Evolutionary conservation across 2,888 invertebrate genomes (phyloP).

Genomic region (Tachystola acroxantha): DNA sequence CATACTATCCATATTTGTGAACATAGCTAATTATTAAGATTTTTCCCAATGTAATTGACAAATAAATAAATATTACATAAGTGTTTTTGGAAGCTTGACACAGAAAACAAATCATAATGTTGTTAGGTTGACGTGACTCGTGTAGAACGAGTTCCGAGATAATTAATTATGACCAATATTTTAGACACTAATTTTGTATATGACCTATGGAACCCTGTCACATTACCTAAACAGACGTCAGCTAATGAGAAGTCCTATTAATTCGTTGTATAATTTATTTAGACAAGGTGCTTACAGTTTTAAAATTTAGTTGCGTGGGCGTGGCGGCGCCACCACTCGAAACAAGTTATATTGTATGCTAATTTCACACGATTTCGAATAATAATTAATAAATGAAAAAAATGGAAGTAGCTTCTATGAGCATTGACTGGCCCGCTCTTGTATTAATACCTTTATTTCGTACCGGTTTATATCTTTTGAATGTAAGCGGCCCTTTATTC

Average conservation of each 20-base stretch:
- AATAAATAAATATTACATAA: too few relatives aligned
- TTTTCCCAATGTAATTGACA: too few relatives aligned
- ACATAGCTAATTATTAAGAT: too few relatives aligned
- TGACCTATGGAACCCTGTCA: slow-evolving; percentile 9
- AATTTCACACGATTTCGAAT: slow-evolving; percentile 55
- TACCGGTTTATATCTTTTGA: slow-evolving; percentile 23
- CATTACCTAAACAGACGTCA: background rate
- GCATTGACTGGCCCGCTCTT: slow-evolving; percentile 38
- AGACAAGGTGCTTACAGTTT: slow-evolving; percentile 19
- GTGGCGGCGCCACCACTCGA: slow-evolving; percentile 49
- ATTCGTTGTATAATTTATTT: slow-evolving; percentile 11
- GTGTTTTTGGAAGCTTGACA: too few relatives aligned
- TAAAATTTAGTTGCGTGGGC: slow-evolving; percentile 32
- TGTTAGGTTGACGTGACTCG: background rate
- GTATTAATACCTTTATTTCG: slow-evolving; percentile 21
- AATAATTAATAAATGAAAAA: slow-evolving; percentile 63
- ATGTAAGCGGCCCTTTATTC: slow-evolving; percentile 12
- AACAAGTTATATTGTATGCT: slow-evolving; percentile 69
- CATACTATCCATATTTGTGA: too few relatives aligned
- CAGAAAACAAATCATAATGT: too few relatives aligned
- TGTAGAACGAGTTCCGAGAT: slow-evolving; percentile 11
- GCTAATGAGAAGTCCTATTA: background rate
- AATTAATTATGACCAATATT: slow-evolving; percentile 12
- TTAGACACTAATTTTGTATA: slow-evolving; percentile 7
- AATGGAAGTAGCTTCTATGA: slow-evolving; percentile 49